Evolutionary conservation across 2,113 vertebrate genomes (phyloP), one percentile per base, ranked within the genome.

Genomic region (Rana temporaria): DNA sequence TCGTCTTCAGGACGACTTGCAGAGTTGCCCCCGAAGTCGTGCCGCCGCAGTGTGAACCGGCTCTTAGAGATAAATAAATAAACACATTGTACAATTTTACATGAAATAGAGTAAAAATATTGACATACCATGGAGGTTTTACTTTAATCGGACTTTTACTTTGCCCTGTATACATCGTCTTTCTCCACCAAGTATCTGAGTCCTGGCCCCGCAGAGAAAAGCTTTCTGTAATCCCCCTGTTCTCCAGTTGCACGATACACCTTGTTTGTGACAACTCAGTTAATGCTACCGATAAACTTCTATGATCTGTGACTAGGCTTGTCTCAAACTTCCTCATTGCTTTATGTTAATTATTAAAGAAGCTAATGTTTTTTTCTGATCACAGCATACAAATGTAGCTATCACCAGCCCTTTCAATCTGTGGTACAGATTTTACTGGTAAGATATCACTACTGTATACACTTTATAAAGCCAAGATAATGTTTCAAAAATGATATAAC

Each of bases 311-410:
- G n/a, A 15, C 38, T 16, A 53, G 30, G 38, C 14, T 53, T 60
- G 60, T 32, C 6, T 30, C 12, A 60, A 66, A 60, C 53, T 82
- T 82, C 80, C 80, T 82, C 80, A 82, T 75, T 26, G 57, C n/a
- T 4, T 4, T 56, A 4, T 34, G 80, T 82, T 82, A 82, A 82
- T 82, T 26, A 82, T 82, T 82, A 82, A 22, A 20, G 32, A 20
- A 22, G 17, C 6, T 34, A 30, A 63, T 62, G 24, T 18, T 70
- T 22, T 22, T 62, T 60, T n/a, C 19, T 32, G 14, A 68, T 18
- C 42, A 48, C 42, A 48, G 9, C 42, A 6, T 48, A 48, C 42
- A 12, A 59, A 32, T 34, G 16, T 3, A 14, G 16, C 5, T 30
- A 18, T 34, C 4, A 20, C n/a, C 26, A 73, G 5, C n/a, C 52